A percentile compares a stretch with the other conserved stretches of the same genome.
Conservation (phyloP, 2,888 invertebrate species). For the Acrobasis repandana region DNA sequence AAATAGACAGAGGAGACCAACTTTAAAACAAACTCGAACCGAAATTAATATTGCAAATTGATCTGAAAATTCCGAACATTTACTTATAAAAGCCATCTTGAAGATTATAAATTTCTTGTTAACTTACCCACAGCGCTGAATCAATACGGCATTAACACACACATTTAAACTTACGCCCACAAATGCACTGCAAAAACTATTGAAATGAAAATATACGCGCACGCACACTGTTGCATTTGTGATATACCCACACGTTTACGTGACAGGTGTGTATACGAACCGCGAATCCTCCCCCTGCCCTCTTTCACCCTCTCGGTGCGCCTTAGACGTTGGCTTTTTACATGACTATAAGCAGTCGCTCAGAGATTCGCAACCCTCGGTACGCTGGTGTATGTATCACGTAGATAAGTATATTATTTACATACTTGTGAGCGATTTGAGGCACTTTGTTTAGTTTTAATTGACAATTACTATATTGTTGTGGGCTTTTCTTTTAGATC, state of each 20-base stretch:
- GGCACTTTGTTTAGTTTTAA: too few relatives aligned
- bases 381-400: not conserved
- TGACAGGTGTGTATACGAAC: constrained; percentile 60
- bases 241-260: constrained; percentile 49
- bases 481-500: too few relatives aligned
- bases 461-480: too few relatives aligned
- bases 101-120: constrained; percentile 71
- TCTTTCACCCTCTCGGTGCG: constrained; percentile 50
- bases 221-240: constrained; percentile 45
- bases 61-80: constrained; percentile 18
- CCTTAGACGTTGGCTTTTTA: constrained; percentile 82
- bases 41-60: constrained; percentile 9
- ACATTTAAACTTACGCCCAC: constrained; percentile 62
- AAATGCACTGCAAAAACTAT: constrained; percentile 76
- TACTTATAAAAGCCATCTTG: constrained; percentile 43
- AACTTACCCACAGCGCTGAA: constrained; percentile 61
- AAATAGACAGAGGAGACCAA: not conserved
- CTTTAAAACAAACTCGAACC: constrained; percentile 1
- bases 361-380: constrained; percentile 59
- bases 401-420: not conserved
- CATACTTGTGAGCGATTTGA: too few relatives aligned
- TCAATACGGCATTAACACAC: constrained; percentile 80
- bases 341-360: constrained; percentile 72
- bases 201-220: constrained; percentile 79
- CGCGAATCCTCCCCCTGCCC: constrained; percentile 45